Evolutionary conservation across 2,797 vertebrate genomes (phyloP).

Genomic region (Melopsittacus undulatus): DNA sequence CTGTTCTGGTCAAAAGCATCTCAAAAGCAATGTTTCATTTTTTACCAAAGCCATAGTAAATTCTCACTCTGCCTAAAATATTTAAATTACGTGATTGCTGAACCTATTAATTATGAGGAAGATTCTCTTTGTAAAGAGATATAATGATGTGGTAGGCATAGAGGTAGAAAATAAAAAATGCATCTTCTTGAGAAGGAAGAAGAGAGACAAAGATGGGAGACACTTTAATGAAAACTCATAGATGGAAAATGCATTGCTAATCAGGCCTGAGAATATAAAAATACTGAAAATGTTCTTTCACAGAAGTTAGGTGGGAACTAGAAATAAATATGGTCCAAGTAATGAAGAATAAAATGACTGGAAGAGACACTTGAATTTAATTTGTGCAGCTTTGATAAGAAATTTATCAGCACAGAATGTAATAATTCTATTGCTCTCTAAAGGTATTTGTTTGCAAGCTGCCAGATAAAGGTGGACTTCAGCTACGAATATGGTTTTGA

Average conservation of each 20-base stretch:
- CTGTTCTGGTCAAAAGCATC: neutral
- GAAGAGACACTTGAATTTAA: conserved; percentile 2
- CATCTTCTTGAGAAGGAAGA: neutral
- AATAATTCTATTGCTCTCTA: neutral
- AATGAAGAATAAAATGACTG: neutral
- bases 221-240: neutral
- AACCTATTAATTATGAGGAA: neutral
- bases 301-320: neutral
- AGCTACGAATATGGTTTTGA: neutral
- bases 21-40: neutral
- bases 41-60: neutral
- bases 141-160: neutral
- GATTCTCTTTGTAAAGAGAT: neutral
- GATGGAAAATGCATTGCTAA: neutral
- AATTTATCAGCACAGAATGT: conserved; percentile 9
- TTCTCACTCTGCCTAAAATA: neutral
- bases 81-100: neutral
- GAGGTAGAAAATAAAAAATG: neutral
- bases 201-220: neutral
- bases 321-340: neutral
- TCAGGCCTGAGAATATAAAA: neutral
- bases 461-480: neutral
- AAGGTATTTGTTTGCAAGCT: conserved; percentile 3
- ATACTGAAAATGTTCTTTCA: neutral
- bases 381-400: conserved; percentile 21